These are phyloP conservation scores for Rattus rattus DNA, from an alignment of 2,113 vertebrate species.

Conservation along the genomic window DNA sequence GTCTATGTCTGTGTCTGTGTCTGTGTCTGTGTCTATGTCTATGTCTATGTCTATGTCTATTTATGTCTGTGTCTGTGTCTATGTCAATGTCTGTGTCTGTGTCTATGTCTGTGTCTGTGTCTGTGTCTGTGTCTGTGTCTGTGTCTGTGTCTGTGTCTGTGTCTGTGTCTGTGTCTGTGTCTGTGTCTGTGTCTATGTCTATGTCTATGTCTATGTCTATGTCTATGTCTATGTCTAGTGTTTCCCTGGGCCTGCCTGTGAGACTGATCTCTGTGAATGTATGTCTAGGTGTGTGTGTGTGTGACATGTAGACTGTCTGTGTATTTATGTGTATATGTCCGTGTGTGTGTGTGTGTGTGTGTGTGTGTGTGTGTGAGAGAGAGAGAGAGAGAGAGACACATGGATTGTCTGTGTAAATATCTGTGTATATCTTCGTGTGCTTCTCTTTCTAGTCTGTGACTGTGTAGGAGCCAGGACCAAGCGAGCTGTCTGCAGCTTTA, in stretches of 20 bases:
- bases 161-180: no score
- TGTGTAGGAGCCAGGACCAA: fast-evolving
- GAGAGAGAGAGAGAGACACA: no score
- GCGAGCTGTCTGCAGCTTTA: neutral
- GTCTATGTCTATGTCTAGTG: neutral
- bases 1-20: neutral
- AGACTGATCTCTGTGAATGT: neutral
- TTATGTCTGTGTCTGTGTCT: neutral
- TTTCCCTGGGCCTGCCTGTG: neutral
- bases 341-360: no score
- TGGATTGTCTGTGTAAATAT: neutral
- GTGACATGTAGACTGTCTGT: no score
- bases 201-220: neutral
- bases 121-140: neutral
- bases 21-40: neutral
- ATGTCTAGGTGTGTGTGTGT: neutral
- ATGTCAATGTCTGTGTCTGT: neutral
- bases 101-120: neutral
- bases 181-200: neutral
- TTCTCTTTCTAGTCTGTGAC: neutral
- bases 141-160: neutral
- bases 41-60: no score
- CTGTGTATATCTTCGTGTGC: neutral
- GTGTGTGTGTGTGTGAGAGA: no score
- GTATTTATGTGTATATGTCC: no score